A percentile compares a stretch with the other conserved stretches of the same genome.
Evolutionary conservation across 2,113 vertebrate genomes (phyloP).

Genomic region (Fukomys damarensis): DNA sequence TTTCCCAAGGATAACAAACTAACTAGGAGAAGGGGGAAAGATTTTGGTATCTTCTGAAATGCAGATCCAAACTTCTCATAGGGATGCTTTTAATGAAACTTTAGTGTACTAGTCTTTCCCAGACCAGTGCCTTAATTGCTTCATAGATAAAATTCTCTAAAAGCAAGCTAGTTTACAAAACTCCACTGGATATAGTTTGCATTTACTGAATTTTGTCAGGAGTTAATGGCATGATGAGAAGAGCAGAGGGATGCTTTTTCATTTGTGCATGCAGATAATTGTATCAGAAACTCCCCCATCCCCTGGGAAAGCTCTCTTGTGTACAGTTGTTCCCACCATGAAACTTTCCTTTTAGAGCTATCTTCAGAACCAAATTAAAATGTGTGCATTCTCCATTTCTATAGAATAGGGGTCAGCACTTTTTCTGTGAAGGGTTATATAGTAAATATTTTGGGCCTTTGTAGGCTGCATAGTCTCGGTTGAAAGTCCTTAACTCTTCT

Average conservation of each 20-base stretch:
- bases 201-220: background rate
- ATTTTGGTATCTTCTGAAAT: slow-evolving; percentile 44
- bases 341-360: background rate
- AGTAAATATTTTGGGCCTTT: background rate
- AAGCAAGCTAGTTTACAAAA: slow-evolving; percentile 19
- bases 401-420: background rate
- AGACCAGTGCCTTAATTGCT: slow-evolving; percentile 7
- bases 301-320: background rate
- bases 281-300: background rate
- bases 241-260: slow-evolving; percentile 40
- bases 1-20: slow-evolving; percentile 35
- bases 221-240: slow-evolving; percentile 39
- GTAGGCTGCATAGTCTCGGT: background rate
- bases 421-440: background rate
- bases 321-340: background rate
- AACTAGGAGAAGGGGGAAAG: background rate
- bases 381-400: background rate
- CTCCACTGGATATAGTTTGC: slow-evolving; percentile 7
- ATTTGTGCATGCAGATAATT: background rate
- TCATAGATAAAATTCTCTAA: slow-evolving; percentile 53
- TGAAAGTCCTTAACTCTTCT: background rate
- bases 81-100: slow-evolving; percentile 27
- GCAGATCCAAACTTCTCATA: background rate
- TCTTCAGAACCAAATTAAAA: slow-evolving; percentile 1
- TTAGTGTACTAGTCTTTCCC: background rate